Evolutionary conservation across 2,888 invertebrate species (phyloP), one percentile per base, ranked within the genome.

Genomic region (Doris montereyensis): DNA sequence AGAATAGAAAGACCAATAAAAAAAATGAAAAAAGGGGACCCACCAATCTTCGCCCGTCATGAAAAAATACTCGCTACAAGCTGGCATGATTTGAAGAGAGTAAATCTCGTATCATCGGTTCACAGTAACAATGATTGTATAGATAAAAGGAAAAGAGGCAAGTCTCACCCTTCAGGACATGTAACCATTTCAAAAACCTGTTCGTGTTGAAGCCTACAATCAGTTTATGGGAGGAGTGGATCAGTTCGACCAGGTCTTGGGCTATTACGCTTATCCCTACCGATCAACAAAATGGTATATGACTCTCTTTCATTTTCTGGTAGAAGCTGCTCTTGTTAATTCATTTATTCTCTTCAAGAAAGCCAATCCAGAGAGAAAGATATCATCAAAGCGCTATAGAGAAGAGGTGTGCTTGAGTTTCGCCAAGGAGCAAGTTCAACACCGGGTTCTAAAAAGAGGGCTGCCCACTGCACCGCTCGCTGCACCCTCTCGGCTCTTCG

Each of bases 291-390:
- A 83, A 60, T 83, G 81, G 81, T 81, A 83, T 62, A 30, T 65
- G 5, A 13, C 78, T 1, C 58, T 83, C 1, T 80, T 75, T 30
- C 81, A 83, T 24, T 26, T 74, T 30, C 21, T 71, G 26, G 73
- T 10, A 58, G 83, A 84, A 58, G 80, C 80, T 10, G 85, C 85
- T 0, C 28, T 84, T 3, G 81, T 81, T 5, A 82, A 83, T 76
- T 80, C 78, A 1, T 85, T 82, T 65, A 83, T 82, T 72, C n/a
- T 84, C 35, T 85, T n/a, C n/a, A n/a, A n/a, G n/a, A n/a, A n/a
- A n/a, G n/a, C n/a, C n/a, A n/a, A n/a, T n/a, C n/a, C n/a, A n/a
- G n/a, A n/a, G n/a, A n/a, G n/a, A n/a, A n/a, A n/a, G n/a, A n/a
- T n/a, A n/a, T n/a, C n/a, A n/a, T n/a, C n/a, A n/a, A n/a, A n/a